Base-by-base conservation (phyloP, 2,797 vertebrate genomes). In the Siniperca obscura region DNA sequence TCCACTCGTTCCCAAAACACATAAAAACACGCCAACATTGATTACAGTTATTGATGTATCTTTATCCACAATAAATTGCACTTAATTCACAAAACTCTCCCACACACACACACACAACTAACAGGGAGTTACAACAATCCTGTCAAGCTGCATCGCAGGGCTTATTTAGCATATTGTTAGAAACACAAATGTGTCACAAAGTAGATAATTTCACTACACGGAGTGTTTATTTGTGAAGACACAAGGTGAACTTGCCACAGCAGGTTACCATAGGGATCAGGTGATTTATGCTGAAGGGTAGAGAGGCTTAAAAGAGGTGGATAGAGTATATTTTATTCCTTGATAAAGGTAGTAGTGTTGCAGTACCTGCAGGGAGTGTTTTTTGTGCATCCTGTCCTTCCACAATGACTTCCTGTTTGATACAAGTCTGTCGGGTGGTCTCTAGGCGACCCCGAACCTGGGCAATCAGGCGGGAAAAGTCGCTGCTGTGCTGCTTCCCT, bases 401-500 rank as follows among this genome's bases (percentile, higher is more conserved):
- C 19, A 17, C 79, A 8, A 22, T 50, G 11, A 79, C 83, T 85
- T 95, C 88, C 65, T 91, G 85, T 80, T 92, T 94, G 71, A 87
- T 61, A n/a, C 1, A 14, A n/a, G 75, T 66, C 76, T 78, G 74
- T 50, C 48, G 87, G 44, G 22, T 76, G 60, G 80, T 78, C 68
- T 90, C 88, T 17, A 93, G 68, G 70, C 87, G 95, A 83, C 92
- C 91, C 53, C 86, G 92, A 36, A 96, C 96, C 81, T 96, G 93
- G 13, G 95, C 93, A 68, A 96, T 94, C 73, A 96, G 91, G 65
- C 88, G 92, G 53, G 92, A 93, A 70, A 96, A 96, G 66, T 96
- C 95, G 4, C 80, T 89, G 85, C 89, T 94, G 90, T 96, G 92
- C 86, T 95, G 89, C 88, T 95, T 95, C 46, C 96, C 96, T 96